A percentile compares a stretch with the other conserved stretches of the same genome.
Evolutionary conservation across 2,113 vertebrate genomes (phyloP).

Genomic region (Furnarius figulus): DNA sequence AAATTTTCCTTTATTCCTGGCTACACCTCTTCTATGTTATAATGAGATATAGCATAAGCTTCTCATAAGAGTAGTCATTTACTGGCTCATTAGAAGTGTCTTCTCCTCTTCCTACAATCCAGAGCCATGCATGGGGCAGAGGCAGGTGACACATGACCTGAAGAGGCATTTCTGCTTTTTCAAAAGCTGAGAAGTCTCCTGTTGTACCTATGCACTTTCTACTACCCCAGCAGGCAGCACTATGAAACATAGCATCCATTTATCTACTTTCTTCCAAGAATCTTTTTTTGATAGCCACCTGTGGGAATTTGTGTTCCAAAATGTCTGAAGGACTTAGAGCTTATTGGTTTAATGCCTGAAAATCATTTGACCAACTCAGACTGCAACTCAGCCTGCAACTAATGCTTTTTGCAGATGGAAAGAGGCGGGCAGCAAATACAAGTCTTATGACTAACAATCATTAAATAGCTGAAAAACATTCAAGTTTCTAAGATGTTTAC

Average conservation of each 20-base stretch:
- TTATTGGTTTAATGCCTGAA: not conserved
- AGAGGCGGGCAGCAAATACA: not conserved
- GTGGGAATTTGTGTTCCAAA: not conserved
- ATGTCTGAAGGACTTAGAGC: not conserved
- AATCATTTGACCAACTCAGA: not conserved
- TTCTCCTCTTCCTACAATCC: not conserved
- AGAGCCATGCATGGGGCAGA: not conserved
- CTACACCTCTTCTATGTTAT: not conserved
- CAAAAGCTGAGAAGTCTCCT: not conserved
- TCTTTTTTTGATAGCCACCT: not conserved
- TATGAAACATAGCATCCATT: not conserved
- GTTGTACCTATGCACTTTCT: not conserved
- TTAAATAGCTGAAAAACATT: conserved; percentile 24
- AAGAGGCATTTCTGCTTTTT: not conserved
- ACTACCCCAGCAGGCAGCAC: not conserved
- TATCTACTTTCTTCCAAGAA: not conserved
- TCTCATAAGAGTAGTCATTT: not conserved
- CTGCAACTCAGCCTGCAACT: not conserved
- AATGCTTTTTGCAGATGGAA: not conserved
- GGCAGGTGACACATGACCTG: not conserved
- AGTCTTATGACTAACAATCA: not conserved
- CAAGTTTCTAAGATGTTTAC: conserved; percentile 41
- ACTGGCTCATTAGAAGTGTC: not conserved
- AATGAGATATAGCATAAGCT: not conserved
- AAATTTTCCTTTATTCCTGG: not conserved